phyloP scores from a whole-genome alignment of 53 echinoderm and acorn worm species.

The Hippasteria phrygiana region DNA sequence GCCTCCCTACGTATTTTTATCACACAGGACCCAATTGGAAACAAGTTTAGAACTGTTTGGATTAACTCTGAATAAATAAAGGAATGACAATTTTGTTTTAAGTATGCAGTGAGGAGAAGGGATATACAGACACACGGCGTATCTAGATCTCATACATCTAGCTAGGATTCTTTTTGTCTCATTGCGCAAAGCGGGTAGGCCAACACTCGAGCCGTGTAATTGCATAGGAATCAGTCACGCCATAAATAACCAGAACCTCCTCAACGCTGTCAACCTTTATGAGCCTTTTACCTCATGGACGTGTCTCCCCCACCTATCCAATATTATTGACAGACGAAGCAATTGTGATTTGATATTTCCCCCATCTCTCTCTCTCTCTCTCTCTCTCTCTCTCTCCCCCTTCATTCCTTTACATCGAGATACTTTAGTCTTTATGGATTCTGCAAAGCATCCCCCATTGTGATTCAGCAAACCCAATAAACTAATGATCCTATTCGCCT shows the following conservation, averaged over 20 bases:
- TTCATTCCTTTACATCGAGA: background rate
- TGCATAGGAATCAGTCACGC: background rate
- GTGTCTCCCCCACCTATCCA: background rate
- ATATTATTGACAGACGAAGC: background rate
- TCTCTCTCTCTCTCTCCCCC: background rate
- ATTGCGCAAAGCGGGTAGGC: background rate
- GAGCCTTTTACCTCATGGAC: background rate
- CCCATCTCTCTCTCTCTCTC: background rate
- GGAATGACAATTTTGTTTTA: no score
- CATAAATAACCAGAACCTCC: background rate
- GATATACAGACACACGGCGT: no score
- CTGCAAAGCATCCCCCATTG: background rate
- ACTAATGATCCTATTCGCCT: slow-evolving; percentile 7
- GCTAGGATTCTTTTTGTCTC: background rate
- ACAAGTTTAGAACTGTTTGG: no score
- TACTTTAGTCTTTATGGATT: background rate
- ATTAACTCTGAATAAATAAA: no score
- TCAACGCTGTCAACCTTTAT: background rate
- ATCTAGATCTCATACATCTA: no score
- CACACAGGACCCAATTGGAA: no score
- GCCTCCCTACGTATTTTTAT: no score
- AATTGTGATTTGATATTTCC: background rate
- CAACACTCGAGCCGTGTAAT: background rate
- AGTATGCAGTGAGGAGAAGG: no score
- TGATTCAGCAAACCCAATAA: slow-evolving; percentile 38